Percentiles rank a stretch among this genome's conserved stretches.
Evolutionary conservation across 1,140 invertebrate species (phyloP).

Genomic region (Acyrthosiphon pisum): DNA sequence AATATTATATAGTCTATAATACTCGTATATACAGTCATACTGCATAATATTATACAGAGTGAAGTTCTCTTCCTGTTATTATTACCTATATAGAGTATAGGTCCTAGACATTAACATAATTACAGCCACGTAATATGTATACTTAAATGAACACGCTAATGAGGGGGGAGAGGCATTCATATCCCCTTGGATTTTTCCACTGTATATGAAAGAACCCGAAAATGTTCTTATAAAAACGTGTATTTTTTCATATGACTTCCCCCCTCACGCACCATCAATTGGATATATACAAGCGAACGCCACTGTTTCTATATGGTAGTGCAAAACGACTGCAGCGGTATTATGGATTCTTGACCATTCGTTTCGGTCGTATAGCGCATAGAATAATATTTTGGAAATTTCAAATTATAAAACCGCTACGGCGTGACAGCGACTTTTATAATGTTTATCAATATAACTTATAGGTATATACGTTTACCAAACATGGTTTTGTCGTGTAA

Average conservation of each 20-base stretch:
- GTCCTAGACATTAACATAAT: no score
- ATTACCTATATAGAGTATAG: background rate
- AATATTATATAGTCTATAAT: no score
- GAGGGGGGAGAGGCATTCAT: no score
- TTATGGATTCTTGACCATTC: background rate
- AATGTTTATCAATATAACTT: background rate
- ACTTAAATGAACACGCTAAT: background rate
- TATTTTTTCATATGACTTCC: background rate
- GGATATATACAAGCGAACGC: no score
- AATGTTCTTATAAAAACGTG: background rate
- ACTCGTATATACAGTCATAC: background rate
- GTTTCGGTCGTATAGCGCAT: background rate
- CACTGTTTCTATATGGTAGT: background rate
- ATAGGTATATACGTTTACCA: no score
- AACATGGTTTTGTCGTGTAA: background rate
- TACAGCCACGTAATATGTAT: no score
- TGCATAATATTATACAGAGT: background rate
- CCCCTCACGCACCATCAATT: no score
- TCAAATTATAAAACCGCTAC: background rate
- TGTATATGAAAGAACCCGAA: background rate
- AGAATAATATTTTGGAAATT: background rate
- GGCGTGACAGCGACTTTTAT: background rate
- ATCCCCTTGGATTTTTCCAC: background rate
- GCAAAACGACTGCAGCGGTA: background rate
- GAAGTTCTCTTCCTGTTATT: background rate